Base-by-base conservation (phyloP, 2,888 invertebrate species). In the Junonia oenone region DNA sequence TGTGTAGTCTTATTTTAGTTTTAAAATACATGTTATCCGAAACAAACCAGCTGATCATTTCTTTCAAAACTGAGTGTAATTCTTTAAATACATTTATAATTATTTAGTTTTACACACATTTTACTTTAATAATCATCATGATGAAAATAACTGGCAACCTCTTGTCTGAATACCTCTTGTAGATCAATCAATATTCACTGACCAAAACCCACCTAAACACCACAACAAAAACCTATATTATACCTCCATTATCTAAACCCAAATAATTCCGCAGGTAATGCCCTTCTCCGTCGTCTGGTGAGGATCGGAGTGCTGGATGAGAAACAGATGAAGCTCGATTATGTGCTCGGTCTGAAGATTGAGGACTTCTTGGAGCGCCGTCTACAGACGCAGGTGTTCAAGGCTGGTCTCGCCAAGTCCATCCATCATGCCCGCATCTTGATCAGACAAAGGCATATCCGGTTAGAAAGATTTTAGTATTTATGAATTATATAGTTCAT, bases 321-420 rank as follows among this genome's bases (percentile, higher is more conserved):
- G 87, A 93, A 95, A 68, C 95, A 97, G 77, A 99, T 99, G 99
- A 99, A 99, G 91, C 98, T 99, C 73, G 99, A 99, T 99, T 99
- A 99, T 76, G 99, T 99, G 68, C 93, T 99, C 79, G 99, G 99
- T 91, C 93, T 99, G 72, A 97, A 98, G 90, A 97, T 99, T 73
- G 99, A 99, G 90, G 99, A 99, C 92, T 99, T 99, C 93, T 95
- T 99, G 93, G 99, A 99, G 91, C 95, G 99, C 64, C 96, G 99
- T 83, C 94, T 99, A 58, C 99, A 99, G 91, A 99, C 99, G 0
- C 99, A 97, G 86, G 98, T 99, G 54, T 99, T 99, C 93, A 99
- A 99, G 89, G 93, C 99, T 76, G 99, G 99, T 76, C 93, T 99
- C 26, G 99, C 99, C 64, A 99, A 99, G 91, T 99, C 98, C 51